Percentiles rank a stretch among this genome's conserved stretches.
Conservation (phyloP, 2,797 vertebrate genomes). For the Typhlichthys eigenmanni region DNA sequence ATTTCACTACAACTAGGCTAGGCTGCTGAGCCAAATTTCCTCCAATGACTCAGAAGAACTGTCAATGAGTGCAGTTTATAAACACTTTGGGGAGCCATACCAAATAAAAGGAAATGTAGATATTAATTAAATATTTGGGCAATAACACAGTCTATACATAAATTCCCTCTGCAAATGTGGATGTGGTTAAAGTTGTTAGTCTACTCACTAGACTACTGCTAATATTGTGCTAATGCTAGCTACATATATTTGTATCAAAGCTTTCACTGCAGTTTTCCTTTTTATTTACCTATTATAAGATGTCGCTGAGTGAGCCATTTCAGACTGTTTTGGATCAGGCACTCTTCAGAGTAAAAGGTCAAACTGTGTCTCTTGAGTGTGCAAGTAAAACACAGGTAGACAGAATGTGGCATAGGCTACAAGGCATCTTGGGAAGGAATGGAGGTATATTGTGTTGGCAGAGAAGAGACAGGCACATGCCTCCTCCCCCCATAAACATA, state of each 20-base stretch:
- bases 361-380: constrained; percentile 50
- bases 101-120: constrained; percentile 1
- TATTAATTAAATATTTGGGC: not conserved
- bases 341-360: constrained; percentile 65
- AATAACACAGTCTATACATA: too few species aligned
- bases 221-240: too few species aligned
- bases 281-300: too few species aligned
- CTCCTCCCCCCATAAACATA: constrained; percentile 32
- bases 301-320: too few species aligned
- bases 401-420: constrained; percentile 32
- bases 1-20: constrained; percentile 5
- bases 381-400: constrained; percentile 49
- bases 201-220: too few species aligned
- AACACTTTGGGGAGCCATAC: not conserved
- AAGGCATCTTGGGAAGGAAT: constrained; percentile 26
- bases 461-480: constrained; percentile 38
- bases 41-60: not conserved
- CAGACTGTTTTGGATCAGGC: constrained; percentile 33
- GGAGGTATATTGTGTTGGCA: constrained; percentile 5
- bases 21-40: not conserved
- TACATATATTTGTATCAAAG: too few species aligned
- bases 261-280: too few species aligned
- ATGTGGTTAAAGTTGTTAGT: too few species aligned
- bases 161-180: constrained; percentile 4
- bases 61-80: not conserved